Evolutionary conservation across 2,113 vertebrate species (phyloP).

Genomic region (Tringa solitaria): DNA sequence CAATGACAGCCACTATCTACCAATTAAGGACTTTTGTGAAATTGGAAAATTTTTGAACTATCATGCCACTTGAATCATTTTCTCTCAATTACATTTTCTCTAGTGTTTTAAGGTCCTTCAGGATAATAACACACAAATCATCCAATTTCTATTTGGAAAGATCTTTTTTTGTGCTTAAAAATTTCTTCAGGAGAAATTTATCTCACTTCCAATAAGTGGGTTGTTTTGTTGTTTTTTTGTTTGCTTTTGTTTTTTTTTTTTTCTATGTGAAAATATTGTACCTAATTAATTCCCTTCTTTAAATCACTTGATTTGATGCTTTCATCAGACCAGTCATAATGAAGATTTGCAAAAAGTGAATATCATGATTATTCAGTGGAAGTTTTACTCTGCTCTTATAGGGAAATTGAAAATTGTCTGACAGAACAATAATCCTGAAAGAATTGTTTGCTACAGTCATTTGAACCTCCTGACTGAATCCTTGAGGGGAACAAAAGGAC

Average conservation of each 20-base stretch:
- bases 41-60: neutral
- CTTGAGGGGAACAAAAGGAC: neutral
- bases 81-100: neutral
- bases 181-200: neutral
- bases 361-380: neutral
- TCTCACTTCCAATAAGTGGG: neutral
- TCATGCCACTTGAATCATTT: neutral
- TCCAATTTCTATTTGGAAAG: neutral
- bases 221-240: neutral
- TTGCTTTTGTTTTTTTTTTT: accelerated
- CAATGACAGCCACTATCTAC: neutral
- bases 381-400: neutral
- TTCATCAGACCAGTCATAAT: neutral
- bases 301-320: neutral
- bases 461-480: neutral
- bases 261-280: neutral
- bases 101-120: neutral
- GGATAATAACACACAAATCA: neutral
- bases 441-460: neutral
- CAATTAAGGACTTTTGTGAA: neutral
- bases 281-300: neutral
- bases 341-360: neutral
- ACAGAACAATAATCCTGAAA: neutral
- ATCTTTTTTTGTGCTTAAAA: neutral
- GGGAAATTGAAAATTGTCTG: neutral